These are phyloP conservation scores for Microdon myrmicae DNA, from an alignment of 2,888 invertebrate genomes.

Conservation along the genomic window DNA sequence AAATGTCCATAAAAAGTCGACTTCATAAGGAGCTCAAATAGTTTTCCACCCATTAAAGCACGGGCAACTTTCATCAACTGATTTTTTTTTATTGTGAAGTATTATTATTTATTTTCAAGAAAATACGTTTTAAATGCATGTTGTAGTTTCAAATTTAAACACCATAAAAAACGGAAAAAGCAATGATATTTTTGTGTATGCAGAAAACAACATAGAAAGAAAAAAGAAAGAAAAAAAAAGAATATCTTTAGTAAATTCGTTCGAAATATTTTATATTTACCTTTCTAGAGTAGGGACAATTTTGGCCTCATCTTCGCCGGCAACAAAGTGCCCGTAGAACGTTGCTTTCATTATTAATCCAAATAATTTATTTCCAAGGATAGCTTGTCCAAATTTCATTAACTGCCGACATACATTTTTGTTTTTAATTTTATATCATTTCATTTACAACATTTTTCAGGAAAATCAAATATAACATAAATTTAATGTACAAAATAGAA, in stretches of 20 bases:
- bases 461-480: no score
- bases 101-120: no score
- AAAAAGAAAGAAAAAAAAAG: slow-evolving; percentile 55
- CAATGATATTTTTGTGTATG: slow-evolving; percentile 20
- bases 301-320: slow-evolving; percentile 90
- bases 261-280: slow-evolving; percentile 63
- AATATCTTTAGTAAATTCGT: slow-evolving; percentile 59
- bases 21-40: slow-evolving; percentile 89
- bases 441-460: slow-evolving; percentile 57
- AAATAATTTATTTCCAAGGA: slow-evolving; percentile 87
- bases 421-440: slow-evolving; percentile 58
- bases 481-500: no score
- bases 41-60: slow-evolving; percentile 78
- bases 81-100: slow-evolving; percentile 22
- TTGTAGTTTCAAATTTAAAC: slow-evolving; percentile 10
- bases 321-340: slow-evolving; percentile 99
- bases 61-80: slow-evolving; percentile 88
- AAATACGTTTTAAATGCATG: neutral
- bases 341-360: slow-evolving; percentile 88
- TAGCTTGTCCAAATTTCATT: slow-evolving; percentile 80
- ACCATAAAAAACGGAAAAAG: slow-evolving; percentile 27
- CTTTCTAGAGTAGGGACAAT: slow-evolving; percentile 86
- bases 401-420: slow-evolving; percentile 70
- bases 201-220: slow-evolving; percentile 37
- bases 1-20: slow-evolving; percentile 98